These are phyloP conservation scores for Mixornis gularis DNA, from an alignment of 2,113 vertebrate genomes.

Conservation along the genomic window DNA sequence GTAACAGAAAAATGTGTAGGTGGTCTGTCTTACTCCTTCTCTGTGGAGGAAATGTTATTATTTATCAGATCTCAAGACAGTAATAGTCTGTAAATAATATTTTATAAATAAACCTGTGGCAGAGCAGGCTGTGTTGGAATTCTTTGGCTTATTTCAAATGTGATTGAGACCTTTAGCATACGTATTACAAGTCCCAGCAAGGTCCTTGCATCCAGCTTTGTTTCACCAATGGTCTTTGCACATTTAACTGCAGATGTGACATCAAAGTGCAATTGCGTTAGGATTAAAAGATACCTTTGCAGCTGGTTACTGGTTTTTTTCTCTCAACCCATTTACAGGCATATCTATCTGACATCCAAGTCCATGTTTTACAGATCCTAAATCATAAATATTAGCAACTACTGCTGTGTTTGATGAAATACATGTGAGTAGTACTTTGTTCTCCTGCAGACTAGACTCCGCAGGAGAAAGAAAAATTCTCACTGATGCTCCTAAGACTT, in stretches of 20 bases:
- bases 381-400: neutral
- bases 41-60: slow-evolving; percentile 53
- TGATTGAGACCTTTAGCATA: neutral
- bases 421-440: neutral
- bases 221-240: neutral
- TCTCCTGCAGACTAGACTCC: neutral
- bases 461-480: neutral
- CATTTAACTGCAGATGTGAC: neutral
- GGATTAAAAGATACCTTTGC: neutral
- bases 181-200: neutral
- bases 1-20: slow-evolving; percentile 12
- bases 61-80: slow-evolving; percentile 26
- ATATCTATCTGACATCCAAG: neutral
- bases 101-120: slow-evolving; percentile 67
- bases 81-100: slow-evolving; percentile 49
- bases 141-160: neutral
- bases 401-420: neutral
- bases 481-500: neutral
- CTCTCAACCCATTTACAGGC: neutral
- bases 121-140: neutral
- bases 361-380: neutral
- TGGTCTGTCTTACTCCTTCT: slow-evolving; percentile 56
- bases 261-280: neutral
- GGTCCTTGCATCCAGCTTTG: neutral
- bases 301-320: neutral